Evolutionary conservation across 2,797 vertebrate species (phyloP).

Genomic region (Otus scops): DNA sequence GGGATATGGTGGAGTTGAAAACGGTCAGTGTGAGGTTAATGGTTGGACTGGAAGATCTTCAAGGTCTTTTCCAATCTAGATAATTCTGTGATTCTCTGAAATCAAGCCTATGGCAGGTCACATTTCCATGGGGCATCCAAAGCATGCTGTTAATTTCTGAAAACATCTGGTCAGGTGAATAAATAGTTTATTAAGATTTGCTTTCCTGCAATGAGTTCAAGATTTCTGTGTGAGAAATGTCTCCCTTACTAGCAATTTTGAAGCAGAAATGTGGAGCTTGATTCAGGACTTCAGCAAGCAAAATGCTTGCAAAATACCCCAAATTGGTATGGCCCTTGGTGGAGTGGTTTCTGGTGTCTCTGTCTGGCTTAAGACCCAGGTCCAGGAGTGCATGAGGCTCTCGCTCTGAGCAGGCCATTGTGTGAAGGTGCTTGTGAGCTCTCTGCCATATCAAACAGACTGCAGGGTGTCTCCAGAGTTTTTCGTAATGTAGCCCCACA

Average conservation of each 20-base stretch:
- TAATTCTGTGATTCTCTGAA: too few relatives aligned
- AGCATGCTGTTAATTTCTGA: neutral
- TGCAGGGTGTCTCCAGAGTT: neutral
- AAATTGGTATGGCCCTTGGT: neutral
- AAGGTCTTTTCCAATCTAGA: too few relatives aligned
- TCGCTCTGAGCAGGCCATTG: neutral
- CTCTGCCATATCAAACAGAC: neutral
- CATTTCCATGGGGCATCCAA: neutral
- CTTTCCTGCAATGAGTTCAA: neutral
- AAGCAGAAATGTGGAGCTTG: neutral
- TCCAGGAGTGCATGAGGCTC: neutral
- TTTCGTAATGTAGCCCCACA: neutral
- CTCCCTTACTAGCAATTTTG: neutral
- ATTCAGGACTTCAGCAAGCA: neutral
- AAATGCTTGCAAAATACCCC: neutral
- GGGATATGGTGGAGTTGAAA: too few relatives aligned
- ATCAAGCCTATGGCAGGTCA: neutral
- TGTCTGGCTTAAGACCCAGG: neutral
- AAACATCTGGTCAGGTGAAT: neutral
- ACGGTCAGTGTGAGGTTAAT: too few relatives aligned
- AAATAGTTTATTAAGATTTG: neutral
- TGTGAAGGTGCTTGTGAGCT: neutral
- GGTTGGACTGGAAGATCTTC: too few relatives aligned
- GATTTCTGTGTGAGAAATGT: neutral
- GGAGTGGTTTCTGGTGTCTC: neutral